phyloP scores from a whole-genome alignment of 1,140 invertebrate species.

The Heliconius congener region DNA sequence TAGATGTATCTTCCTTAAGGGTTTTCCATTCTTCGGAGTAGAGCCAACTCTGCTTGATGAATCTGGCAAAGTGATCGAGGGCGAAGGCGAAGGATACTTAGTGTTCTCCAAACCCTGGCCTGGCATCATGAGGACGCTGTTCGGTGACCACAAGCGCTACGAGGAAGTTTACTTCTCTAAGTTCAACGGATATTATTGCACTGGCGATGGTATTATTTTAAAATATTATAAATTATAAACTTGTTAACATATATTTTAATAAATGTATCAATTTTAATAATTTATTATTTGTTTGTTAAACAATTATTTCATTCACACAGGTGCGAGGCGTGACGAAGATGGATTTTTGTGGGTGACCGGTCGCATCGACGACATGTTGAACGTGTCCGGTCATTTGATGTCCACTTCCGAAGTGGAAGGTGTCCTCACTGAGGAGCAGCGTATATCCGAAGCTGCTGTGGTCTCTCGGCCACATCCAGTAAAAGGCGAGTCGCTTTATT shows the following conservation, averaged over 20 bases:
- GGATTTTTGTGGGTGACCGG: conserved; percentile 99
- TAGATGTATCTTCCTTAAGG: conserved; percentile 81
- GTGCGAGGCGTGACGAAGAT: conserved; percentile 94
- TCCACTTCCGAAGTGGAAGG: conserved; percentile 98
- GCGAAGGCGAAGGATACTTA: conserved; percentile 95
- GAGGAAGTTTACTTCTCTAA: conserved; percentile 97
- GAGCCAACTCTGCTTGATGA: conserved; percentile 94
- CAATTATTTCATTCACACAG: conserved; percentile 71
- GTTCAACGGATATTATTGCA: conserved; percentile 98
- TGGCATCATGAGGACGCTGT: conserved; percentile 97
- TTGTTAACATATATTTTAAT: too few relatives aligned
- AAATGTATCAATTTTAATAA: too few relatives aligned
- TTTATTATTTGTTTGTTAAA: background rate
- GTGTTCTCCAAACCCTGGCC: conserved; percentile 98
- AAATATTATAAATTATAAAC: background rate
- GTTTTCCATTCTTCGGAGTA: conserved; percentile 98
- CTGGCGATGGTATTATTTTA: conserved; percentile 92
- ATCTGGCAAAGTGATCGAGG: conserved; percentile 92
- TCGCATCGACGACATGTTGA: conserved; percentile 98
- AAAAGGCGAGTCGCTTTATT: conserved; percentile 98
- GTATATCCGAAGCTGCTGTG: conserved; percentile 96
- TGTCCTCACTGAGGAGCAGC: conserved; percentile 91
- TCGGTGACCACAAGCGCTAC: conserved; percentile 95
- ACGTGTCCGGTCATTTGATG: conserved; percentile 98
- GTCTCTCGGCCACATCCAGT: conserved; percentile 95